A percentile compares a stretch with the other conserved stretches of the same genome.
phyloP scores from a whole-genome alignment of 2,888 invertebrate species.

The Ceriagrion tenellum region DNA sequence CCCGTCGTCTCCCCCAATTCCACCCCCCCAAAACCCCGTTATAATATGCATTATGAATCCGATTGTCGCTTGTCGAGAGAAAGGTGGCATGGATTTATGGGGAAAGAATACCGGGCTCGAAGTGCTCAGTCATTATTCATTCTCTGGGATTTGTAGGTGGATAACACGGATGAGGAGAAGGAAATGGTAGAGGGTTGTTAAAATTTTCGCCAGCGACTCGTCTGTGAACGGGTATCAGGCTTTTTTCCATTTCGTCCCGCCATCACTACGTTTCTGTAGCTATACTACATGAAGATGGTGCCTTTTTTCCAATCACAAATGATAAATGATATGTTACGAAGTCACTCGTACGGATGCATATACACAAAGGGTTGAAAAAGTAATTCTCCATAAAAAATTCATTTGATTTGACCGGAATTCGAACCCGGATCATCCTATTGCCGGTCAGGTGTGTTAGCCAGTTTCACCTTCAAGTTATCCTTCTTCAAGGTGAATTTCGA shows the following conservation, averaged over 20 bases:
- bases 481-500: too few species aligned
- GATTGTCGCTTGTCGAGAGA: background rate
- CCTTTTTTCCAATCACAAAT: too few species aligned
- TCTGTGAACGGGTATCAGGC: background rate
- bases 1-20: background rate
- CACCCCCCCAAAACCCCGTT: background rate
- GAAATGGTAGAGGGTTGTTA: background rate
- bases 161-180: background rate
- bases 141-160: background rate
- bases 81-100: background rate
- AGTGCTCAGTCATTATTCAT: conserved; percentile 2
- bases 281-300: background rate
- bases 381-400: too few species aligned
- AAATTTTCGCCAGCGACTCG: background rate
- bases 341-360: too few species aligned
- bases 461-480: too few species aligned
- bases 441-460: too few species aligned
- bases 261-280: background rate
- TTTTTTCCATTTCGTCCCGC: background rate
- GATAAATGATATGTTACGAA: too few species aligned
- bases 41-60: conserved; percentile 12
- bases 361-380: too few species aligned
- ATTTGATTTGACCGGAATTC: too few species aligned
- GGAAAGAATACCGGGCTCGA: background rate
- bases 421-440: too few species aligned